Base-by-base conservation (phyloP, 2,113 vertebrate species). In the Phalacrocorax aristotelis region DNA sequence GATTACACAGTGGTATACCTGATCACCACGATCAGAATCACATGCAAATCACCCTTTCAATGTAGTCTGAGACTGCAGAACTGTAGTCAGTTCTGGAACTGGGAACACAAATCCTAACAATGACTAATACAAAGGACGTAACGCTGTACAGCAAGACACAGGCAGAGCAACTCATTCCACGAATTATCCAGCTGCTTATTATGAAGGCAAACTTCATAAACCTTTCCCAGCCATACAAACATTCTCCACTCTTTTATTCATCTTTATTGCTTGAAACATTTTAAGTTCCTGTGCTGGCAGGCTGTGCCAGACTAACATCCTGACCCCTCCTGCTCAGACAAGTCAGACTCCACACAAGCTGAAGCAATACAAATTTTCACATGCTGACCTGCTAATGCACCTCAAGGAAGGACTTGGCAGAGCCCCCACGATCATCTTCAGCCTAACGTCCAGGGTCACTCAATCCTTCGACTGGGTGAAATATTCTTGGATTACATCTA, bases 361-460 rank as follows among this genome's bases (percentile, higher is more conserved):
- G 77, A 93, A 93, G 76, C 86, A 8, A 48, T 14, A 44, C 38
- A 57, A 9, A 81, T 40, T 62, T 46, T 4, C 15, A 76, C 15
- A 1, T 64, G 86, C 92, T 96, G 95, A 95, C 89, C 92, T 94
- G 92, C 6, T 1, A 58, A 29, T 61, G 87, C 74, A 87, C 34
- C 81, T 95, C 87, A 82, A 79, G 75, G 77, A 94, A 95, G 77
- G 74, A 95, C 70, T 57, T 87, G 77, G 78, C 81, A 95, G 81
- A 94, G 66, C 46, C 89, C 91, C 55, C 91, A 81, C 2, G 13
- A 82, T 71, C 92, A 86, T 90, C 94, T 96, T 95, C 92, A 94
- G 93, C 80, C 95, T 89, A 90, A 86, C 0, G 18, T 89, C 95
- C 94, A 66, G 26, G 49, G 22, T 30, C 78, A 65, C 62, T 95